phyloP scores from a whole-genome alignment of 2,113 vertebrate genomes.

The Chionis minor region DNA sequence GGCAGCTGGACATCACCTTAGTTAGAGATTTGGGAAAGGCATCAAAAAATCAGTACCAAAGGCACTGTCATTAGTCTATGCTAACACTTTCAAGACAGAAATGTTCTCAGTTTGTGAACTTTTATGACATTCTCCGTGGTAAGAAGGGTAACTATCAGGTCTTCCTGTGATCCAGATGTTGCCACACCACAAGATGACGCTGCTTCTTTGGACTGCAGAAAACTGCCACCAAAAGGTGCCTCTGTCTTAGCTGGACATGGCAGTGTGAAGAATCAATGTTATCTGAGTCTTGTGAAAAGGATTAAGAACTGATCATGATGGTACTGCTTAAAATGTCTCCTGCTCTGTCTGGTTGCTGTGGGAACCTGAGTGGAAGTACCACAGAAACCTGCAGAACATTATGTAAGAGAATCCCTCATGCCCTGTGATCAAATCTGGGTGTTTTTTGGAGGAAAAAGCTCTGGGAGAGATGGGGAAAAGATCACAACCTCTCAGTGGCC shows the following conservation, averaged over 20 bases:
- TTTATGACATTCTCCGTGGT: not conserved
- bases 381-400: conserved; percentile 29
- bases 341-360: conserved; percentile 28
- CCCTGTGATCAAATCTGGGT: not conserved
- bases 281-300: not conserved
- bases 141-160: not conserved
- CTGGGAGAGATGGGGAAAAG: not conserved
- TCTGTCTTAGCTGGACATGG: not conserved
- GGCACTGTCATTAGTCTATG: not conserved
- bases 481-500: not conserved
- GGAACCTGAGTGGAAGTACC: conserved; percentile 9
- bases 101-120: not conserved
- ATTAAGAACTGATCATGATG: not conserved
- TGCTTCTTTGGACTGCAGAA: not conserved
- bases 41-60: not conserved
- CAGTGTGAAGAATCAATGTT: not conserved
- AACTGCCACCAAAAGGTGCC: not conserved
- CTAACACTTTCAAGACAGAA: not conserved
- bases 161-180: not conserved
- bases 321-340: conserved; percentile 16
- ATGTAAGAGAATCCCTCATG: not conserved
- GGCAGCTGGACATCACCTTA: not conserved
- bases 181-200: not conserved
- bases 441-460: not conserved
- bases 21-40: not conserved